Percentiles rank a stretch among this genome's conserved stretches.
These are phyloP conservation scores for Percopsis transmontana DNA, from an alignment of 2,113 vertebrate genomes.

Conservation along the genomic window DNA sequence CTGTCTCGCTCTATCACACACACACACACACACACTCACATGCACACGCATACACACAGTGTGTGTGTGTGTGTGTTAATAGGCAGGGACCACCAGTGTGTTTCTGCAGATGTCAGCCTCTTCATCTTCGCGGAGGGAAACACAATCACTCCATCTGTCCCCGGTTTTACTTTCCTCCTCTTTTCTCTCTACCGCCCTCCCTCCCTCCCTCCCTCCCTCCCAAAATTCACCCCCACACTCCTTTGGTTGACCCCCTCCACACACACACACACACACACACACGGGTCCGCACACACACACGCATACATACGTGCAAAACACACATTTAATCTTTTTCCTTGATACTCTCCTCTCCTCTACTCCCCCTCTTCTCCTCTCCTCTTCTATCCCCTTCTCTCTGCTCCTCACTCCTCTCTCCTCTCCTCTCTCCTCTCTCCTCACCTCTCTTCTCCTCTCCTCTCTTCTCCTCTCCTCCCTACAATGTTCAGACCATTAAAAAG, in stretches of 20 bases:
- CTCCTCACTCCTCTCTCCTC: background rate
- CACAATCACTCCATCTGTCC: background rate
- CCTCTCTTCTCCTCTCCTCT: conserved; percentile 77
- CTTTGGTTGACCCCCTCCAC: background rate
- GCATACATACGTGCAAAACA: background rate
- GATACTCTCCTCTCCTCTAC: background rate
- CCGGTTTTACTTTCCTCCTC: conserved; percentile 1
- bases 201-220: conserved; percentile 38
- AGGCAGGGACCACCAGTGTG: background rate
- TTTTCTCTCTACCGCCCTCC: conserved; percentile 26
- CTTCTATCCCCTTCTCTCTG: background rate
- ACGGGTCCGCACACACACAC: conserved; percentile 7
- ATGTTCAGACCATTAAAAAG: conserved; percentile 95
- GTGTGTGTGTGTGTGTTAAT: background rate
- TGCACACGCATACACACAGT: no score
- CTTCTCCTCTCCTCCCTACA: conserved; percentile 49
- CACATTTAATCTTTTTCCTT: background rate
- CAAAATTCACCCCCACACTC: background rate
- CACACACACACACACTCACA: no score
- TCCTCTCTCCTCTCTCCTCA: conserved; percentile 11
- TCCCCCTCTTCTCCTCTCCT: background rate
- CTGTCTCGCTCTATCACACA: no score
- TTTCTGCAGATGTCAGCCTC: background rate
- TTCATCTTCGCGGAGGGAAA: background rate
- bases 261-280: background rate